phyloP scores from a whole-genome alignment of 92 coral and sea anemone species.

The Diadumene lineata region DNA sequence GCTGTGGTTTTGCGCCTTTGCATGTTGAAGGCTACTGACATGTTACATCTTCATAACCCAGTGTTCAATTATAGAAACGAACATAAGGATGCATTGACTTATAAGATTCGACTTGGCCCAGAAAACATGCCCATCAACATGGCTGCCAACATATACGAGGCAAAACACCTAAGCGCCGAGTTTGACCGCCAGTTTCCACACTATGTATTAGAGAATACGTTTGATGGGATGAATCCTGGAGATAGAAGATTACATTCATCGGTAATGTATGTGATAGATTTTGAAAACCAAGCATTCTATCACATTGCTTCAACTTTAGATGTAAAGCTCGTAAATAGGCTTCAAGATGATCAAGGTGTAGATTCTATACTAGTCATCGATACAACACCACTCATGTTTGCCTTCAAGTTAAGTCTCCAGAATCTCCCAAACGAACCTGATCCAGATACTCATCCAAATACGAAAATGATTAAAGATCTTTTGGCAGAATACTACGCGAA shows the following conservation, averaged over 20 bases:
- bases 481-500: too few species aligned
- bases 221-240: not conserved
- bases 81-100: too few species aligned
- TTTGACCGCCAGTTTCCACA: slow-evolving; percentile 32
- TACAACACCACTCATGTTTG: too few species aligned
- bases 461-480: too few species aligned
- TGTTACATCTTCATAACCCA: slow-evolving; percentile 11
- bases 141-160: not conserved
- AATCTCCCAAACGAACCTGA: too few species aligned
- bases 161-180: slow-evolving; percentile 19
- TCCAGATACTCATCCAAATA: too few species aligned
- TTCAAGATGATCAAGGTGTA: too few species aligned
- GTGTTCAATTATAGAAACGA: not conserved
- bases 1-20: slow-evolving; percentile 21
- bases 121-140: not conserved
- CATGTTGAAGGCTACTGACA: slow-evolving; percentile 27
- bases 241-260: not conserved
- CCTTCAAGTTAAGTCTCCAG: too few species aligned
- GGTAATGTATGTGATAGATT: slow-evolving; percentile 24
- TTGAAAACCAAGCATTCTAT: too few species aligned
- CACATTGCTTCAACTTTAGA: too few species aligned
- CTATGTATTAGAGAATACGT: slow-evolving; percentile 8
- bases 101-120: not conserved
- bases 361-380: too few species aligned
- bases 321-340: too few species aligned